Evolutionary conservation across 2,113 vertebrate genomes (phyloP), one percentile per base, ranked within the genome.

Genomic region (Eonycteris spelaea): DNA sequence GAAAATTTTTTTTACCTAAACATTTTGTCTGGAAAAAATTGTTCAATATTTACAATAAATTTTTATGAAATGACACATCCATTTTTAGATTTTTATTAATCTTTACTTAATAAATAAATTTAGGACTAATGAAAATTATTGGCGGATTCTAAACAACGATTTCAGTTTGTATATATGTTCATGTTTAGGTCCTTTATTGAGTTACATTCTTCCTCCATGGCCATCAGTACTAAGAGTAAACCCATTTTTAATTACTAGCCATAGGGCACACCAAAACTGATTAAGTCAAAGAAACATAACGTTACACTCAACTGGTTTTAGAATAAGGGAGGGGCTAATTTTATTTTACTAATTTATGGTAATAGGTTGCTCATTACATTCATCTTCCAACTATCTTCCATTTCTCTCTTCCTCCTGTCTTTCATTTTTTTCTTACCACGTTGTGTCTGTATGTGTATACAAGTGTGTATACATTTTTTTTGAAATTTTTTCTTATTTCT

Each of bases 81-180:
- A 53, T 61, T 79, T 95, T 89, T 24, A 75, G 88, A 61, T 77
- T 86, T 87, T 91, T 90, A 48, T 30, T 75, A 40, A 79, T 48
- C 57, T 68, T 18, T 1, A 79, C 48, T 79, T 94, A 63, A 71
- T 77, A 71, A 86, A 16, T 13, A 86, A 61, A 26, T 79, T 90
- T 1, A 87, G 0, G 70, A 8, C 43, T 83, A 83, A 53, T 30
- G 73, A 84, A 67, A 55, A 53, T 22, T 90, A 55, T 22, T 61
- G 24, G 35, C 73, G 21, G 12, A 51, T 89, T 63, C 33, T 16
- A 97, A 83, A 92, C 26, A 21, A n/a, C 12, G 4, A 4, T 38
- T 91, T 88, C 11, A 24, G 21, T 82, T 95, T 43, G 19, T 78
- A 26, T 70, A 45, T 71, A 65, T 53, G 5, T 80, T 80, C 51